phyloP scores from a whole-genome alignment of 2,888 invertebrate species.

The Drosophila ezoana region DNA sequence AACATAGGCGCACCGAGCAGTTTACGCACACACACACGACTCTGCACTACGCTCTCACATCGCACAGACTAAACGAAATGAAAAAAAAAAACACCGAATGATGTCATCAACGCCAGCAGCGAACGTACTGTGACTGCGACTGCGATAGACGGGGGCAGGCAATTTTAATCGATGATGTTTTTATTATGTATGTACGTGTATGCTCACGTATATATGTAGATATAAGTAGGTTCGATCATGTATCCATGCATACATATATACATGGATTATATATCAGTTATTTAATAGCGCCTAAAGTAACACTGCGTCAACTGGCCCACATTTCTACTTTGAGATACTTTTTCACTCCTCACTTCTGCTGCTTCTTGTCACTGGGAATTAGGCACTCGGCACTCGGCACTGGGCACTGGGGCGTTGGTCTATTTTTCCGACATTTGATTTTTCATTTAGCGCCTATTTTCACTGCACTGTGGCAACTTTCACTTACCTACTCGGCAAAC shows the following conservation, averaged over 20 bases:
- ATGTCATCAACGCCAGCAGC: conserved; percentile 72
- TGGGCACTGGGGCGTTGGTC: conserved; percentile 70
- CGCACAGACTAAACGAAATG: conserved; percentile 45
- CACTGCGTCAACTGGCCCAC: conserved; percentile 54
- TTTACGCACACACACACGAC: conserved; percentile 22
- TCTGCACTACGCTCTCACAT: conserved; percentile 51
- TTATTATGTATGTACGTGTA: conserved; percentile 52
- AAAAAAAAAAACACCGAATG: conserved; percentile 65
- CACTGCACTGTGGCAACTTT: conserved; percentile 48
- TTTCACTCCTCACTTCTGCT: conserved; percentile 40
- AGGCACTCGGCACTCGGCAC: conserved; percentile 20
- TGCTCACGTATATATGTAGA: conserved; percentile 17
- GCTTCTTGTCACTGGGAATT: conserved; percentile 28
- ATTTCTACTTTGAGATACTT: conserved; percentile 66
- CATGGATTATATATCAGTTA: conserved; percentile 43
- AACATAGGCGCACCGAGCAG: conserved; percentile 33
- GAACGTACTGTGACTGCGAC: conserved; percentile 32
- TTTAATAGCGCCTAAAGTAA: conserved; percentile 38
- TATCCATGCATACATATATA: conserved; percentile 29
- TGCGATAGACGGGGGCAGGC: conserved; percentile 58
- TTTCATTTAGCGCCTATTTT: conserved; percentile 49
- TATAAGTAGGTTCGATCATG: conserved; percentile 24
- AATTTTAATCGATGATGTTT: conserved; percentile 79
- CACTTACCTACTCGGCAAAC: conserved; percentile 73
- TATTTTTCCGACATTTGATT: conserved; percentile 45